A percentile compares a stretch with the other conserved stretches of the same genome.
Conservation (phyloP, 2,797 vertebrate genomes). For the Tenualosa ilisha region DNA sequence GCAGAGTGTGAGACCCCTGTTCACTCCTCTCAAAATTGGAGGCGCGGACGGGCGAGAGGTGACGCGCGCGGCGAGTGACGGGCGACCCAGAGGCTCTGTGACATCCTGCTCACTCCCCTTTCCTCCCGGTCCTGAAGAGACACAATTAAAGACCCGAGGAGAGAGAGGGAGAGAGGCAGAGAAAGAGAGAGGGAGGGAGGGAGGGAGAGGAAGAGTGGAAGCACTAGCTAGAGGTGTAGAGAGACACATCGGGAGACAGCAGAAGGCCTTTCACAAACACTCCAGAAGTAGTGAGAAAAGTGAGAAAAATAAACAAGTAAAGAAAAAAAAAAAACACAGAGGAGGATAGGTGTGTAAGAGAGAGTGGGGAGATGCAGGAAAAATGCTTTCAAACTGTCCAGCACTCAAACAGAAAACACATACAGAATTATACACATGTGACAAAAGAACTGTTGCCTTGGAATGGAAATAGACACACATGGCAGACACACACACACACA, state of each 20-base stretch:
- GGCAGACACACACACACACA: background rate
- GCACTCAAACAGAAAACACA: background rate
- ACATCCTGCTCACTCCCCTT: slow-evolving; percentile 12
- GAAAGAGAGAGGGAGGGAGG: slow-evolving; percentile 20
- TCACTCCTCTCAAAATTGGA: slow-evolving; percentile 56
- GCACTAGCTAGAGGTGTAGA: background rate
- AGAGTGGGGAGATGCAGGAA: background rate
- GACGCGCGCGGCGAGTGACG: slow-evolving; percentile 35
- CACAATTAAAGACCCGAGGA: slow-evolving; percentile 33
- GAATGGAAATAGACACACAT: slow-evolving; percentile 44
- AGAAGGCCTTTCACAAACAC: background rate
- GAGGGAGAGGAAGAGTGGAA: background rate
- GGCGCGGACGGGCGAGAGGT: slow-evolving; percentile 45
- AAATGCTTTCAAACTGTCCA: slow-evolving; percentile 15
- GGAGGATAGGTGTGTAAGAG: background rate
- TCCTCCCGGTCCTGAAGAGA: slow-evolving; percentile 32
- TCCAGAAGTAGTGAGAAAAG: slow-evolving; percentile 2
- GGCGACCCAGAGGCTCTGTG: background rate
- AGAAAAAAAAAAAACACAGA: background rate
- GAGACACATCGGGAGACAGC: background rate
- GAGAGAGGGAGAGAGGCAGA: slow-evolving; percentile 28
- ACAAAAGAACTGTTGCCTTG: background rate
- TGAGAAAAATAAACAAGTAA: slow-evolving; percentile 4
- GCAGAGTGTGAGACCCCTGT: slow-evolving; percentile 65
- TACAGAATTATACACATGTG: background rate